These are phyloP conservation scores for Agrotis clavis DNA, from an alignment of 2,888 invertebrate genomes.

Conservation along the genomic window DNA sequence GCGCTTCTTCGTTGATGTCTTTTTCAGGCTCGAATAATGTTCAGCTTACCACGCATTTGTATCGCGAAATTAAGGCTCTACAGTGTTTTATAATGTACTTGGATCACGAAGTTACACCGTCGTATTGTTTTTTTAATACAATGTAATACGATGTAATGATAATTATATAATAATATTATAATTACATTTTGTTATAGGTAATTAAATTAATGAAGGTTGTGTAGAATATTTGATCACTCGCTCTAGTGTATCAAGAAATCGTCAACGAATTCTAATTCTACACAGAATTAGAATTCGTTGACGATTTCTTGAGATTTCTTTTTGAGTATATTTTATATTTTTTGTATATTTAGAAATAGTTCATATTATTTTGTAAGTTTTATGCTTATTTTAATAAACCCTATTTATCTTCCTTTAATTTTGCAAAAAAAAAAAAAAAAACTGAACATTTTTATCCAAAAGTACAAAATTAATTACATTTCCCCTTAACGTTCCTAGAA, in stretches of 20 bases:
- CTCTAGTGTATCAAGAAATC: too few species aligned
- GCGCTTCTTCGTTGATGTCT: slow-evolving; percentile 47
- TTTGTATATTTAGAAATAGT: too few species aligned
- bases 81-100: background rate
- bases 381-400: background rate
- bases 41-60: too few species aligned
- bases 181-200: too few species aligned
- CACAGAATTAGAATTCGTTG: background rate
- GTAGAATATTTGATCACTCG: background rate
- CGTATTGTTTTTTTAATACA: slow-evolving; percentile 16
- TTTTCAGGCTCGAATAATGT: slow-evolving; percentile 21
- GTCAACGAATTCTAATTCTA: too few species aligned
- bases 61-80: background rate
- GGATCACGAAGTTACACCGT: slow-evolving; percentile 12
- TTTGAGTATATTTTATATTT: background rate
- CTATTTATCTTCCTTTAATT: background rate
- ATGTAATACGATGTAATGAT: background rate
- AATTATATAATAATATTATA: background rate
- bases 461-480: too few species aligned
- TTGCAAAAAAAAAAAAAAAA: background rate
- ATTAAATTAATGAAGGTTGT: too few species aligned
- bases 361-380: too few species aligned
- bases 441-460: too few species aligned
- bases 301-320: background rate
- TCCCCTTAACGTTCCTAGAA: background rate